Conservation (phyloP, 2,113 vertebrate genomes). For the Oriolus oriolus region DNA sequence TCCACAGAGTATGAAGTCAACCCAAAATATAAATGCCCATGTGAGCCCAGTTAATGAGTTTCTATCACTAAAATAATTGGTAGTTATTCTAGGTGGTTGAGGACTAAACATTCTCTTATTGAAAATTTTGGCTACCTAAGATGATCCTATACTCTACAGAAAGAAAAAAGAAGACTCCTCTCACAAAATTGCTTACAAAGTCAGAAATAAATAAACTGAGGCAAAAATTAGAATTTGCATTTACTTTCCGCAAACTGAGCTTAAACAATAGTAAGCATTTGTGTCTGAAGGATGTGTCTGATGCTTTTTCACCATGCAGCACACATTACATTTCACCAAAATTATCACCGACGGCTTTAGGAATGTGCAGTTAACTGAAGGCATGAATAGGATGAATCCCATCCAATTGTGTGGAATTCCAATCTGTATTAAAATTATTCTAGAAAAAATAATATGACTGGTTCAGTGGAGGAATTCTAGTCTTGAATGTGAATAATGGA, state of each 20-base stretch:
- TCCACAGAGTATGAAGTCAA: neutral
- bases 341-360: neutral
- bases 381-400: neutral
- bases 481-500: neutral
- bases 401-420: neutral
- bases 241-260: neutral
- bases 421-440: neutral
- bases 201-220: neutral
- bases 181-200: neutral
- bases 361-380: neutral
- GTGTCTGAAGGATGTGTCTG: neutral
- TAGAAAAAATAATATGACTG: neutral
- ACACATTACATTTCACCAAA: neutral
- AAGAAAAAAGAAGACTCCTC: neutral
- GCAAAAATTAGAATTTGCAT: neutral
- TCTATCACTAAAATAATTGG: neutral
- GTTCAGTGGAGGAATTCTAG: neutral
- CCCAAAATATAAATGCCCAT: neutral
- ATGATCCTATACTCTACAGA: neutral
- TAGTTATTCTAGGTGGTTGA: neutral
- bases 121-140: neutral
- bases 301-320: neutral
- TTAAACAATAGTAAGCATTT: neutral
- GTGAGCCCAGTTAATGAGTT: neutral
- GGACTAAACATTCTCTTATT: neutral